Base-by-base conservation (phyloP, 2,113 vertebrate genomes). In the Myrmecophaga tridactyla region DNA sequence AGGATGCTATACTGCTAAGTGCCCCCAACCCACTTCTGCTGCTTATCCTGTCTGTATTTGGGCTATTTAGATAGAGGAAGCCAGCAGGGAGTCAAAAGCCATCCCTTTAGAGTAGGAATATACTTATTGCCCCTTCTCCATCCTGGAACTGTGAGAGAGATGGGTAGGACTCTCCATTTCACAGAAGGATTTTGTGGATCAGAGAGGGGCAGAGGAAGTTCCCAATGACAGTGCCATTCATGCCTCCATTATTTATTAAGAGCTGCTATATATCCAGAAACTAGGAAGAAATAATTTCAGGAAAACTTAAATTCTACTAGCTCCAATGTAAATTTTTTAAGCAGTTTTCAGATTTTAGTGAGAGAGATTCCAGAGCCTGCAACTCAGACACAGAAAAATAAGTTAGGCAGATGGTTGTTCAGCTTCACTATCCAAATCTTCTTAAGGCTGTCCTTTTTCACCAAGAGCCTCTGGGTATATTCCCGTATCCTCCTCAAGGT, bases 381-480 rank as follows among this genome's bases (percentile, higher is more conserved):
- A 77, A 46, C 89, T 93, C 62, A 58, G 36, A 84, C 56, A 85
- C 69, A 80, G 41, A 87, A 81, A 39, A 94, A 15, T 31, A 10
- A 93, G 39, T 84, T 25, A 72, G 80, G 76, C 62, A 89, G 73
- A 78, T 8, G 1, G 20, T 65, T 88, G 94, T 46, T 86, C 51
- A 91, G 56, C n/a, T 80, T 95, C 46, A 34, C 48, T 91, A 31
- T 92, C n/a, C n/a, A 82, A 77, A 86, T 7, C 36, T 82, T 90
- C 83, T 86, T 84, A 94, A 75, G 27, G 48, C 27, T 86, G 46
- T 27, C n/a, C 70, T 96, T 94, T 97, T 53, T 69, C 53, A 84
- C n/a, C 48, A 88, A 93, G 70, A 93, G n/a, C 34, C 36, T 81
- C 48, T 89, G 27, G 39, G n/a, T 84, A 29, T 72, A 90, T 86